These are phyloP conservation scores for Solea senegalensis DNA, from an alignment of 2,113 vertebrate species.

Conservation along the genomic window DNA sequence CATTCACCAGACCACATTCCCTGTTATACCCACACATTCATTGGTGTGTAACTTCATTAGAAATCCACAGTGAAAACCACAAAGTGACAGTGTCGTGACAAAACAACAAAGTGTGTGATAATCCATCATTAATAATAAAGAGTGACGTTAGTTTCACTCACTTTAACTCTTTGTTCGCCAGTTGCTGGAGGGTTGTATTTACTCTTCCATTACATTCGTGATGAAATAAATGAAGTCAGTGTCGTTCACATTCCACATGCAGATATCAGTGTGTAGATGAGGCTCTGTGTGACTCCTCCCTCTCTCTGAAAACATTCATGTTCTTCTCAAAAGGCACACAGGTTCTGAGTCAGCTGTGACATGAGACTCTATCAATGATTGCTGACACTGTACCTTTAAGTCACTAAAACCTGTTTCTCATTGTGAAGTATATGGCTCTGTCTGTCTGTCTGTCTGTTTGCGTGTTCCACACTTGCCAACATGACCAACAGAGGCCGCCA, in stretches of 20 bases:
- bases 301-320: no score
- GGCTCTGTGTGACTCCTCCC: background rate
- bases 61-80: background rate
- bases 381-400: no score
- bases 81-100: no score
- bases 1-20: conserved; percentile 22
- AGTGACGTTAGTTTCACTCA: conserved; percentile 4
- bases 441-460: no score
- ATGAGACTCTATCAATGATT: no score
- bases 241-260: conserved; percentile 10
- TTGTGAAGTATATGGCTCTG: no score
- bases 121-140: background rate
- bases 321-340: no score
- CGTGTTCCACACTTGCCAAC: no score
- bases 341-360: no score
- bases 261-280: conserved; percentile 2
- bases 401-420: no score
- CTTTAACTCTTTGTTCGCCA: conserved; percentile 8
- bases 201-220: conserved; percentile 17
- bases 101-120: no score
- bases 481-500: no score
- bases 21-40: conserved; percentile 62
- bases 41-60: conserved; percentile 26
- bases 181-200: background rate
- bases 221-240: conserved; percentile 8